Evolutionary conservation across 2,888 invertebrate genomes (phyloP), one percentile per base, ranked within the genome.

Genomic region (Mythimna loreyi): DNA sequence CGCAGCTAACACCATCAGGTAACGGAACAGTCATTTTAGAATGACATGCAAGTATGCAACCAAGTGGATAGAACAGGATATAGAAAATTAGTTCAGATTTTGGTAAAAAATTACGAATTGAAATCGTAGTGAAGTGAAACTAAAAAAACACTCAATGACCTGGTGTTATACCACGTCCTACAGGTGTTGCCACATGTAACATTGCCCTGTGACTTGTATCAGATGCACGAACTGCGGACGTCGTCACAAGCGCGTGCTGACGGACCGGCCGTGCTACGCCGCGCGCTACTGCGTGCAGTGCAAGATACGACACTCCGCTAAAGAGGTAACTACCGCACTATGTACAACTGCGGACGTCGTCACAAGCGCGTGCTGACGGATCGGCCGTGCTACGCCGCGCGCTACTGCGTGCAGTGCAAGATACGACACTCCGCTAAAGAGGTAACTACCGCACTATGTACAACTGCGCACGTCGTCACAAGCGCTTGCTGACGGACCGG

Each of bases 211-310:
- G 28, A 19, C 25, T 70, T 59, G 72, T 67, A 61, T 49, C 75
- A 97, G 98, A 88, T 99, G 99, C 96, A 99, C 99, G 90, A 98
- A 99, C 93, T 99, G 99, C 95, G 98, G 98, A 6, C 97, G 98
- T 28, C 97, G 99, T 52, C 99, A 99, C 95, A 98, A 98, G 91
- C 97, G 99, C 81, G 97, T 98, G 85, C 97, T 97, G 88, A 98
- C 98, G 28, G 98, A 98, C 82, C 97, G 99, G 88, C 98, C 98
- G 77, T 98, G 98, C 93, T 99, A 98, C 93, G 99, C 99, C 74
- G 99, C 99, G 60, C 96, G 99, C 23, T 98, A 98, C 95, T 99
- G 99, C 96, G 97, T 97, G 80, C 97, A 98, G 87, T 98, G 99
- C 95, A 98, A 98, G 94, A 98, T 98, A 86, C 97, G 98, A 81